A percentile compares a stretch with the other conserved stretches of the same genome.
These are phyloP conservation scores for Mormyrops attenuatus DNA, from an alignment of 2,797 vertebrate genomes.

Conservation along the genomic window DNA sequence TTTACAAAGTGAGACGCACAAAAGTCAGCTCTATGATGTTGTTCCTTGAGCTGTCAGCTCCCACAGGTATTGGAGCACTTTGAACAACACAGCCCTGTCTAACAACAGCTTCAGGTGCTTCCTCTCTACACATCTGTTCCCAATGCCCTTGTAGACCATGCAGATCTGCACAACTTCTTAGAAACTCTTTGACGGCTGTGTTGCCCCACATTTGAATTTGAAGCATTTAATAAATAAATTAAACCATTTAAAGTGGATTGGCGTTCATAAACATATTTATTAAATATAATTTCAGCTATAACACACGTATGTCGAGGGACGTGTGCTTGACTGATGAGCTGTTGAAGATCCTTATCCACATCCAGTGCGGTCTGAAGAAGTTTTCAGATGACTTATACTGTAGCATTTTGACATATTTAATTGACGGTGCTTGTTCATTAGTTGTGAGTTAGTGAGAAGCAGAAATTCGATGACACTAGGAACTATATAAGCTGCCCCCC, in stretches of 20 bases:
- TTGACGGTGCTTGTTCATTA: background rate
- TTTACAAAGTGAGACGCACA: conserved; percentile 5
- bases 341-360: background rate
- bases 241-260: background rate
- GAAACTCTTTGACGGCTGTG: background rate
- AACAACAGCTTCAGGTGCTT: conserved; percentile 15
- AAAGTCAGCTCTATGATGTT: conserved; percentile 11
- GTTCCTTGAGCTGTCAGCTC: background rate
- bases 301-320: background rate
- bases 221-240: background rate
- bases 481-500: background rate
- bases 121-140: conserved; percentile 12
- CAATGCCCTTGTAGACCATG: conserved; percentile 1
- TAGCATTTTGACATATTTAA: background rate
- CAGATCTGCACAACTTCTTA: background rate
- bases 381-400: background rate
- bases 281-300: background rate
- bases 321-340: background rate
- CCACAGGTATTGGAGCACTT: conserved; percentile 7
- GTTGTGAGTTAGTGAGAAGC: background rate
- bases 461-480: background rate
- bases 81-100: background rate
- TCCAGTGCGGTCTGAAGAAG: background rate
- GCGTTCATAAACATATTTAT: background rate
- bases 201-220: background rate